A percentile compares a stretch with the other conserved stretches of the same genome.
These are phyloP conservation scores for Ceuthmochares aereus DNA, from an alignment of 2,113 vertebrate genomes.

Conservation along the genomic window DNA sequence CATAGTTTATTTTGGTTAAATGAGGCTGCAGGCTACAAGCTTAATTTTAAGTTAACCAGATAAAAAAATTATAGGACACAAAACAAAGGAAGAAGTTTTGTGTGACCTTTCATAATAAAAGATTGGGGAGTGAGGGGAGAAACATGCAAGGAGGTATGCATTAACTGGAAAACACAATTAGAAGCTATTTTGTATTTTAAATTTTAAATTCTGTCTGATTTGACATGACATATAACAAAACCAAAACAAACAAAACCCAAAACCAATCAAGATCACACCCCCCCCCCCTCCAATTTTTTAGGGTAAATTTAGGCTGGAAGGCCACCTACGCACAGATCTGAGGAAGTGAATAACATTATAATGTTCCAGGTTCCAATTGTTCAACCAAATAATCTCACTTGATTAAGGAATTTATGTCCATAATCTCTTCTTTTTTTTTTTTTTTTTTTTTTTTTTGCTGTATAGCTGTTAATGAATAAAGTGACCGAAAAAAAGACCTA, in stretches of 20 bases:
- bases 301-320: neutral
- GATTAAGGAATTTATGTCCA: neutral
- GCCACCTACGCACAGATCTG: neutral
- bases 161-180: neutral
- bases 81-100: neutral
- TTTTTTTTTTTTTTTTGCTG: neutral
- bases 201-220: neutral
- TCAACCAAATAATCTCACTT: neutral
- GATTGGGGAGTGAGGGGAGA: neutral
- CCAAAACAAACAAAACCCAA: neutral
- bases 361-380: neutral
- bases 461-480: neutral
- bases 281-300: neutral
- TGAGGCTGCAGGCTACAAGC: neutral
- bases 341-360: neutral
- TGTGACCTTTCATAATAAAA: neutral
- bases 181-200: neutral
- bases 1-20: constrained; percentile 34
- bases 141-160: fast-evolving
- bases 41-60: constrained; percentile 33
- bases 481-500: neutral
- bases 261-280: too few species aligned
- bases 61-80: constrained; percentile 11
- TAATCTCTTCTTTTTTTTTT: neutral
- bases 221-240: neutral